Percentiles rank a stretch among this genome's conserved stretches.
phyloP scores from a whole-genome alignment of 2,888 invertebrate species.

The Punctoribates punctum region DNA sequence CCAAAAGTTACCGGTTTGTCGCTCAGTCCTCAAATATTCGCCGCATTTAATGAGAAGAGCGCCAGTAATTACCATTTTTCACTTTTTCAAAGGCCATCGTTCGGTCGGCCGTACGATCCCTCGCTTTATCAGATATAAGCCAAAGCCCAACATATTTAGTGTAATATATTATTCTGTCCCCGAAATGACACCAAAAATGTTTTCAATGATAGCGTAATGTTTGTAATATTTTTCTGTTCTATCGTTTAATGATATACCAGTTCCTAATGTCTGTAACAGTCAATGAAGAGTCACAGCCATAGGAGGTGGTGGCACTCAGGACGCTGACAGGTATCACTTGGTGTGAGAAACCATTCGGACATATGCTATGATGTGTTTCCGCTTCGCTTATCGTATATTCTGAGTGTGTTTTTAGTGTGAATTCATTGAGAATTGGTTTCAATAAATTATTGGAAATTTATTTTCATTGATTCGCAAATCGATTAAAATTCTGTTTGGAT shows the following conservation, averaged over 20 bases:
- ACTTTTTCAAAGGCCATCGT: background rate
- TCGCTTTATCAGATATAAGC: background rate
- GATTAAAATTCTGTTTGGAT: no score
- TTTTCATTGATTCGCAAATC: no score
- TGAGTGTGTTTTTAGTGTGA: background rate
- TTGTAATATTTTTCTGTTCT: background rate
- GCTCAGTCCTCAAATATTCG: background rate
- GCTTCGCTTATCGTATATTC: background rate
- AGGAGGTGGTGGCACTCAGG: constrained; percentile 20
- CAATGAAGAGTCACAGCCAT: background rate
- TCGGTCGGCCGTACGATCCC: background rate
- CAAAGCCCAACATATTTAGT: background rate
- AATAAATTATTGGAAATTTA: background rate
- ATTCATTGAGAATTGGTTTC: background rate
- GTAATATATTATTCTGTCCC: constrained; percentile 27
- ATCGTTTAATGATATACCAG: background rate
- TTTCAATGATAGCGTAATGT: constrained; percentile 32
- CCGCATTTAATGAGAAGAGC: background rate
- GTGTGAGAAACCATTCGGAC: background rate
- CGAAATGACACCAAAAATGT: constrained; percentile 20
- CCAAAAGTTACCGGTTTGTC: constrained; percentile 23
- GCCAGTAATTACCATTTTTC: constrained; percentile 29
- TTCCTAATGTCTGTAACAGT: no score
- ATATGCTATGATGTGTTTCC: constrained; percentile 4
- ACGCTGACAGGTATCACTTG: constrained; percentile 31